Evolutionary conservation across 2,113 vertebrate species (phyloP), one percentile per base, ranked within the genome.

Genomic region (Hydrolagus affinis): DNA sequence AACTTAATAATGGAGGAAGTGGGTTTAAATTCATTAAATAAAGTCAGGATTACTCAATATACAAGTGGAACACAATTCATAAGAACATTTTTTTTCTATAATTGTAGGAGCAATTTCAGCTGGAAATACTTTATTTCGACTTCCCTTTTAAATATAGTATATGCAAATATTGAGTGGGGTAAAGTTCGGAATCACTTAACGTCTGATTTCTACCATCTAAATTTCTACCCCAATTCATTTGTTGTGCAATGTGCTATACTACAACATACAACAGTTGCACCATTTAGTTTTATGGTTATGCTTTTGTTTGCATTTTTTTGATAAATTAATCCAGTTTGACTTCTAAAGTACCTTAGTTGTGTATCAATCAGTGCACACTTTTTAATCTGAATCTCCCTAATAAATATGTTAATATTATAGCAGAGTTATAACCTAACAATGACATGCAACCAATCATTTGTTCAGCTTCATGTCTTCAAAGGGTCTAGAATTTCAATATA

Each of bases 261-360:
- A 11, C 15, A 9, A 23, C n/a, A n/a, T 11, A 11, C 15, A 9
- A 6, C 44, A 44, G 11, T 78, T 78, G 9, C 44, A 44, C 28
- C 76, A 78, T 62, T 78, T 78, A 60, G 76, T 62, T 78, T 78
- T 12, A 25, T 23, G 57, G 59, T 77, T 17, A 77, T n/a, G 23
- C 56, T 59, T 77, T 77, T 60, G 56, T n/a, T 57, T 57, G 60
- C n/a, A 60, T 11, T 14, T 78, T 74, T 44, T 59, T 78, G 75
- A 78, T 60, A 59, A 11, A 60, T 76, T 19, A 21, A 76, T 77
- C 44, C 57, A n/a, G 56, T 23, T 8, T 11, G 28, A 21, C 11
- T 78, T 78, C 2, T 59, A 59, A 78, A 62, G 25, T 25, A 6
- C 4, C 25, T 78, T 56, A 77, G 56, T 78, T 62, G 76, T 25